These are phyloP conservation scores for Stratiomys singularior DNA, from an alignment of 2,888 invertebrate genomes.

Conservation along the genomic window DNA sequence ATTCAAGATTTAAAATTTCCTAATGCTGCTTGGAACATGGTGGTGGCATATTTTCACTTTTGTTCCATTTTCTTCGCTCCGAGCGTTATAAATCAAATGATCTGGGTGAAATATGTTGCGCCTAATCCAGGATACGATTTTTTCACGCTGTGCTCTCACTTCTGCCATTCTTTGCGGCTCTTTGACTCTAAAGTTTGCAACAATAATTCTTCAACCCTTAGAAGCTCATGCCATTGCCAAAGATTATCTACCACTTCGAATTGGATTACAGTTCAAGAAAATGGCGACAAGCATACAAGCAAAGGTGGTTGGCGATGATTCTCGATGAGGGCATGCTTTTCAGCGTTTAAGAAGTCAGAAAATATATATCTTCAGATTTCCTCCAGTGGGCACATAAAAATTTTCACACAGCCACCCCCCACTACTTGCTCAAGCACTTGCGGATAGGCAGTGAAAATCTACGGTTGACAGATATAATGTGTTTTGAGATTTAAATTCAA, in stretches of 20 bases:
- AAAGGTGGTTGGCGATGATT: background rate
- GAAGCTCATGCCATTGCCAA: background rate
- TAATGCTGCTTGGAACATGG: constrained; percentile 9
- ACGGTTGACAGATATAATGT: constrained; percentile 21
- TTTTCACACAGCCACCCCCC: background rate
- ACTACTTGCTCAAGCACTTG: background rate
- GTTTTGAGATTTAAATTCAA: constrained; percentile 38
- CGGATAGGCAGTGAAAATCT: background rate
- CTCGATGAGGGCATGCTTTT: constrained; percentile 12
- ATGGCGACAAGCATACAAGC: background rate
- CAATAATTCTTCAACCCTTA: constrained; percentile 43
- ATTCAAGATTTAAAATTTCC: constrained; percentile 51
- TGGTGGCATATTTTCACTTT: background rate
- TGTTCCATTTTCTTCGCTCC: background rate
- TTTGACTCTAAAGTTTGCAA: constrained; percentile 25
- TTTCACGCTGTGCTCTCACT: constrained; percentile 2
- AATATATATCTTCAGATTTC: constrained; percentile 39
- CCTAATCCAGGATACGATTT: constrained; percentile 39
- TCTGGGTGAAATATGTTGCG: constrained; percentile 44
- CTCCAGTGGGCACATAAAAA: constrained; percentile 5
- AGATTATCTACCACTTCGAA: constrained; percentile 39
- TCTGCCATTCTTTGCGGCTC: no score
- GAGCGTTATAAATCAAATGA: constrained; percentile 37
- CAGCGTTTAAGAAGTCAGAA: constrained; percentile 40
- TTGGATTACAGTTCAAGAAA: constrained; percentile 34